Base-by-base conservation (phyloP, 2,888 invertebrate species). In the Synanthedon tipuliformis region DNA sequence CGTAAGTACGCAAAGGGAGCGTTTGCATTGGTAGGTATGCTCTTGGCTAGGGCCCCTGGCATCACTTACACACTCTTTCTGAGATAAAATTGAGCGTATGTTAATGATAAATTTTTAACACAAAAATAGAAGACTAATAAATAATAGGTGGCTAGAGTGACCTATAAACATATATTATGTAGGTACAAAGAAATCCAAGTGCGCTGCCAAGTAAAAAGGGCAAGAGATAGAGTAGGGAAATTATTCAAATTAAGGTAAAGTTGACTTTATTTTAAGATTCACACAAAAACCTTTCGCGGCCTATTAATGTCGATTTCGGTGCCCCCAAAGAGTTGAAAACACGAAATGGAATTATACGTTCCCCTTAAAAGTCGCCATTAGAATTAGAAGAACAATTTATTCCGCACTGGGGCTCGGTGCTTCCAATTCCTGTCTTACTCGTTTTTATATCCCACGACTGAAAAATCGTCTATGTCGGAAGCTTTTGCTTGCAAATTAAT, bases 241-340 rank as follows among this genome's bases (percentile, higher is more conserved):
- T 34, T 34, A 34, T 34, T 55, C 52, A 66, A 69, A 69, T 68
- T 71, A 73, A 79, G 63, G 61, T 34, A 66, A 68, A 78, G 75
- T 68, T 73, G 73, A 67, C 63, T 68, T 70, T 66, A 63, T 64
- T 34, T 34, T 34, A 34, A 34, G 34, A 34, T 34, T 34, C 34
- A 73, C n/a, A 15, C 11, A 75, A 78, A 74, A 84, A 81, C 81
- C 81, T 82, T 84, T 85, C 73, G 78, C 73, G 78, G 78, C 72
- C 76, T 77, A 81, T 84, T 82, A 84, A 78, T 79, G 78, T 74
- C 77, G 73, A 75, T 79, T 76, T 72, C 71, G 61, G 71, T 68
- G 71, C 75, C 80, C 81, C 74, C 69, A 84, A 86, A 83, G 81
- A 86, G 85, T 84, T 84, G 75, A 70, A 78, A 79, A 80, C 81